These are phyloP conservation scores for Aromia moschata DNA, from an alignment of 2,888 invertebrate species.

Conservation along the genomic window DNA sequence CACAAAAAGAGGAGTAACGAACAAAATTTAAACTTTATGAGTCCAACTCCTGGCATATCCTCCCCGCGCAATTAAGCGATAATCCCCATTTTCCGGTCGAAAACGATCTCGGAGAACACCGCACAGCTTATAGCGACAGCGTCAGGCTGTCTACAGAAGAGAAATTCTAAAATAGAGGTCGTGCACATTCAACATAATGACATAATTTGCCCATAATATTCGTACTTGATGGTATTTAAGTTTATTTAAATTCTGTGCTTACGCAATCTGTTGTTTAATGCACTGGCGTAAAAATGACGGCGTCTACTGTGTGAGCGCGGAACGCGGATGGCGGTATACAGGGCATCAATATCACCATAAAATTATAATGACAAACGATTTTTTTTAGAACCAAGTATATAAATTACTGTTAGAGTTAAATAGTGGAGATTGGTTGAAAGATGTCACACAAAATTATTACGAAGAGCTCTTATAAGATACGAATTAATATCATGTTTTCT, in stretches of 20 bases:
- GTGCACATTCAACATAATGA: constrained; percentile 48
- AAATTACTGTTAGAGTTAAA: too few relatives aligned
- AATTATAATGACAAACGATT: too few relatives aligned
- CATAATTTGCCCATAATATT: constrained; percentile 47
- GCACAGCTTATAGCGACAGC: constrained; percentile 27
- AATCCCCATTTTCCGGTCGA: constrained; percentile 33
- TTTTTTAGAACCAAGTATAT: too few relatives aligned
- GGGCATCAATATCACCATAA: too few relatives aligned
- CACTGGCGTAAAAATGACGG: constrained; percentile 16
- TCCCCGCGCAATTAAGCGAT: constrained; percentile 11
- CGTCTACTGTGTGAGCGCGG: constrained; percentile 5
- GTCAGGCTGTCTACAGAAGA: constrained; percentile 52
- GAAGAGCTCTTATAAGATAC: too few relatives aligned
- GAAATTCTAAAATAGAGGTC: constrained; percentile 50
- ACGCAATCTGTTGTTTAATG: constrained; percentile 29
- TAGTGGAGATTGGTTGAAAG: too few relatives aligned
- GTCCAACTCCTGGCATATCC: constrained; percentile 27
- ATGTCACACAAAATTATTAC: too few relatives aligned
- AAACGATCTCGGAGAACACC: constrained; percentile 23
- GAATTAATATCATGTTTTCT: too few relatives aligned
- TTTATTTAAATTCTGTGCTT: constrained; percentile 35
- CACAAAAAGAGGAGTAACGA: too few relatives aligned
- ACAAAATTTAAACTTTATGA: too few relatives aligned
- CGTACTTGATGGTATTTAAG: constrained; percentile 42
- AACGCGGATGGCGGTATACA: neutral